Conservation (phyloP, 2,888 invertebrate genomes). For the Sialis fuliginosa region DNA sequence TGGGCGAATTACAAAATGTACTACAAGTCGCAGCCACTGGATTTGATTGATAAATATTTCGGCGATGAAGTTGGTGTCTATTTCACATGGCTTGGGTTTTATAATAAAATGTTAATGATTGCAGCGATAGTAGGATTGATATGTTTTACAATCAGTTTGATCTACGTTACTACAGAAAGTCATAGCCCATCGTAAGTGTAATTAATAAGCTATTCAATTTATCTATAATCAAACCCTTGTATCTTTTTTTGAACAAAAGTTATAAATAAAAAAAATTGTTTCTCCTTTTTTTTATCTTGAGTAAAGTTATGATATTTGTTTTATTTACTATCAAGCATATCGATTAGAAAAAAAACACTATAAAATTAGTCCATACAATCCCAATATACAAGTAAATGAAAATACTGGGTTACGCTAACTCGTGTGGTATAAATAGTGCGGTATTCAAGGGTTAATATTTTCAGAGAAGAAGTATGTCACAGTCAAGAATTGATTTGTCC, state of each 20-base stretch:
- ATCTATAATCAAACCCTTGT: too few relatives aligned
- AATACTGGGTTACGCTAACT: too few relatives aligned
- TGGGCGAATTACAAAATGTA: slow-evolving; percentile 37
- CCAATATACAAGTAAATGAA: too few relatives aligned
- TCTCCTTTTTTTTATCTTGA: slow-evolving; percentile 1
- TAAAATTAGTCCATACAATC: too few relatives aligned
- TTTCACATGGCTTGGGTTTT: slow-evolving; percentile 62
- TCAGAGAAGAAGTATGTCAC: slow-evolving; percentile 16
- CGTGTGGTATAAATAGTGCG: too few relatives aligned
- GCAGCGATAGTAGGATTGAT: slow-evolving; percentile 65
- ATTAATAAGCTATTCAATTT: not conserved
- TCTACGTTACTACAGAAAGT: not conserved
- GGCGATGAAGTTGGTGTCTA: slow-evolving; percentile 36
- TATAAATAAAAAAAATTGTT: not conserved
- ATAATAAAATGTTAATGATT: slow-evolving; percentile 78
- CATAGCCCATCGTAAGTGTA: not conserved
- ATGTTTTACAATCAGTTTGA: slow-evolving; percentile 34
- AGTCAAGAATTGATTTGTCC: slow-evolving; percentile 34
- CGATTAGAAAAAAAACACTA: too few relatives aligned
- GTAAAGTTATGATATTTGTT: too few relatives aligned
- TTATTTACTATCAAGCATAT: too few relatives aligned
- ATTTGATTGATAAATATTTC: slow-evolving; percentile 35
- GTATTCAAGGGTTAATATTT: too few relatives aligned
- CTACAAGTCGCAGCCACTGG: slow-evolving; percentile 40
- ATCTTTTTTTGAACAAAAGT: too few relatives aligned